Evolutionary conservation across 2,113 vertebrate genomes (phyloP).

Genomic region (Myocastor coypus): DNA sequence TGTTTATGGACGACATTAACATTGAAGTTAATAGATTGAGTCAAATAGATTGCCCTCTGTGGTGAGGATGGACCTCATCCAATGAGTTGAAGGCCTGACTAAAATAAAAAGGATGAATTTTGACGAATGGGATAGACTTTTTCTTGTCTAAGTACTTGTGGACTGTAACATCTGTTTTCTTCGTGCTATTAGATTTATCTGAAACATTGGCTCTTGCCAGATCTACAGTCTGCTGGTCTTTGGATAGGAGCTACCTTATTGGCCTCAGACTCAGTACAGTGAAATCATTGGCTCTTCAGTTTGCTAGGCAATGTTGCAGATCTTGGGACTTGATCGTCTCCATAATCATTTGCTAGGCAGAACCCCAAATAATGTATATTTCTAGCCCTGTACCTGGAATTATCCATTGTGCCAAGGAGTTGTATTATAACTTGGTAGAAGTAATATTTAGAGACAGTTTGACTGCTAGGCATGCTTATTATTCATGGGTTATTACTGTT

Average conservation of each 20-base stretch:
- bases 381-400: background rate
- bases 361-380: background rate
- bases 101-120: background rate
- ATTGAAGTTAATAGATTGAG: background rate
- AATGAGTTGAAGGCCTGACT: background rate
- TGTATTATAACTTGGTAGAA: background rate
- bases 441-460: conserved; percentile 5
- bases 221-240: background rate
- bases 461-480: background rate
- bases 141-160: background rate
- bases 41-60: background rate
- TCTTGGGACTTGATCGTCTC: background rate
- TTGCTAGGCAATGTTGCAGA: background rate
- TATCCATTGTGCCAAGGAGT: background rate
- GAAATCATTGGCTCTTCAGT: background rate
- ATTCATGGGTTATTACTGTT: background rate
- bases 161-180: background rate
- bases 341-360: background rate
- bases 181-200: background rate
- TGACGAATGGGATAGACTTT: background rate
- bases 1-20: background rate
- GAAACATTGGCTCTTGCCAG: background rate
- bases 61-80: background rate
- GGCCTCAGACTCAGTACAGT: background rate
- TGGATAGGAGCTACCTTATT: background rate